phyloP scores from a whole-genome alignment of 2,113 vertebrate genomes.

The Ceyx melanurus region DNA sequence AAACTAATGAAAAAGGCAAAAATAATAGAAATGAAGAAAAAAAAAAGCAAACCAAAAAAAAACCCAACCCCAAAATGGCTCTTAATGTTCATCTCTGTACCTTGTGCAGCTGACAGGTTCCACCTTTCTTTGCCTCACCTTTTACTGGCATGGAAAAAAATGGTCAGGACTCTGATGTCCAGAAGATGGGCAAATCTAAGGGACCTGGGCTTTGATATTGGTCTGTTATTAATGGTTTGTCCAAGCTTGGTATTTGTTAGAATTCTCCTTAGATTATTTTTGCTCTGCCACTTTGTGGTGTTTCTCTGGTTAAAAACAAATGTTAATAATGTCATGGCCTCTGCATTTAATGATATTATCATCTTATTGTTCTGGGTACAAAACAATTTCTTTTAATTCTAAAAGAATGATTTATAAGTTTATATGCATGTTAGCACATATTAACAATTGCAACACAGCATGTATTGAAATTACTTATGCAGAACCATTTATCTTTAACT shows the following conservation, averaged over 20 bases:
- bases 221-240: background rate
- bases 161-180: background rate
- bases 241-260: background rate
- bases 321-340: background rate
- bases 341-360: slow-evolving; percentile 26
- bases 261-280: background rate
- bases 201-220: background rate
- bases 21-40: background rate
- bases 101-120: background rate
- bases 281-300: background rate
- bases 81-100: background rate
- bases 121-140: background rate
- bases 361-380: background rate
- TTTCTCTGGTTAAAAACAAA: background rate
- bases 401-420: slow-evolving; percentile 55
- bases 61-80: background rate
- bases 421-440: slow-evolving; percentile 47
- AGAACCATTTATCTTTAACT: slow-evolving; percentile 50
- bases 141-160: background rate
- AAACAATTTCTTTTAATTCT: slow-evolving; percentile 42
- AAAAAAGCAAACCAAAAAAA: background rate
- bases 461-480: slow-evolving; percentile 21
- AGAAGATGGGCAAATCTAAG: background rate
- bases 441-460: slow-evolving; percentile 48
- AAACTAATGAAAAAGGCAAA: slow-evolving; percentile 33